Base-by-base conservation (phyloP, 2,113 vertebrate species). In the Miniopterus natalensis region DNA sequence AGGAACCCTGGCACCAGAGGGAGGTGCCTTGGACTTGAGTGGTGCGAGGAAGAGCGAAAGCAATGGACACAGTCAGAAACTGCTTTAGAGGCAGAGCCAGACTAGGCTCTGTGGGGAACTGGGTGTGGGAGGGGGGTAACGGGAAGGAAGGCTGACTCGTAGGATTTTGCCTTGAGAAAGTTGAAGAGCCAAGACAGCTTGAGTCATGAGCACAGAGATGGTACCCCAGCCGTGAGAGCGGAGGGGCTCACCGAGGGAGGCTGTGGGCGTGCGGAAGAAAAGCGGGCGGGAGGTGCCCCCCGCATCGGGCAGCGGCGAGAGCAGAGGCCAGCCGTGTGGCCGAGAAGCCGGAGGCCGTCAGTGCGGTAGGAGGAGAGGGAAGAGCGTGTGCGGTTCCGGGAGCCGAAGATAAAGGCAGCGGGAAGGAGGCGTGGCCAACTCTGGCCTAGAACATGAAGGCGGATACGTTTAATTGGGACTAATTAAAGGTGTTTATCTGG, bases 211-310 rank as follows among this genome's bases (percentile, higher is more conserved):
- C 27, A 17, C 4, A 20, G 2, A 25, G 1, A 8, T 0, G 4
- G n/a, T 2, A n/a, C 31, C 70, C 5, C 21, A 86, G 45, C 51
- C 5, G 0, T 0, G 2, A n/a, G 1, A 55, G 31, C 1, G 4
- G 61, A 7, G 11, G 36, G 21, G 31, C 14, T 5, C 23, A 3
- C 29, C 45, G 4, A 18, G 40, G 42, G 18, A 66, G 20, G 4
- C 20, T 1, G 6, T 0, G 70, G 47, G 29, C 51, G 14, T 0
- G 18, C 11, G 27, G 53, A 15, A 31, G 13, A 47, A 15, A 53
- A n/a, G 15, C 3, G 21, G 27, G 8, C 2, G 20, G 65, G 45
- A 49, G 36, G 18, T 6, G 55, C 75, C 14, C 31, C 25, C 49
- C 2, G 11, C 9, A 2, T 2, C 9, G 21, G 17, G 10, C 12